A percentile compares a stretch with the other conserved stretches of the same genome.
Evolutionary conservation across 2,888 invertebrate genomes (phyloP).

Genomic region (Apotomis turbidana): DNA sequence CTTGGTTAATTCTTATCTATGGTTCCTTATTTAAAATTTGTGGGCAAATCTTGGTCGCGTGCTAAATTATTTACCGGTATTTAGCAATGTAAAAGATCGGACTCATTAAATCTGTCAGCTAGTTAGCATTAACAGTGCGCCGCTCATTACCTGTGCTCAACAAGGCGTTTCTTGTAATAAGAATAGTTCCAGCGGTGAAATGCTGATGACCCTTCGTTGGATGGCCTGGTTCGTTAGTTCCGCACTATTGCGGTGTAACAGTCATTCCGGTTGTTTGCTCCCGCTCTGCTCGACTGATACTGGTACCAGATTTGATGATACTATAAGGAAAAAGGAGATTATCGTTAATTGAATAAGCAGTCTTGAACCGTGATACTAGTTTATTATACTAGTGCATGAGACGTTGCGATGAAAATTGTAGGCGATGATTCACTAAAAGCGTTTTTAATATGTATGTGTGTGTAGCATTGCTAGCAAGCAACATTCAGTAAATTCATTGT

Average conservation of each 20-base stretch:
- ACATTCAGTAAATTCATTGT: too few species aligned
- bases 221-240: constrained; percentile 58
- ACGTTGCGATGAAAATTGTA: neutral
- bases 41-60: constrained; percentile 7
- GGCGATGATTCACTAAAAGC: too few species aligned
- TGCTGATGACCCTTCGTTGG: constrained; percentile 51
- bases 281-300: constrained; percentile 38
- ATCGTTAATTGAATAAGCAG: neutral
- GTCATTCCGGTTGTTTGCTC: constrained; percentile 55
- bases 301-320: constrained; percentile 21
- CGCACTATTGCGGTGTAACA: constrained; percentile 61
- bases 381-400: neutral
- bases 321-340: neutral
- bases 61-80: constrained; percentile 18
- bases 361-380: neutral
- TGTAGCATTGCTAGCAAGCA: too few species aligned
- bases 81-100: neutral
- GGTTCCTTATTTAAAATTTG: neutral
- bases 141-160: constrained; percentile 52
- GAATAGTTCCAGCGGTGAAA: constrained; percentile 50
- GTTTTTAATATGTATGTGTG: too few species aligned
- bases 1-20: neutral
- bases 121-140: constrained; percentile 35
- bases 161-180: constrained; percentile 54
- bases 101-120: constrained; percentile 28